These are phyloP conservation scores for Anolis apletophallus DNA, from an alignment of 2,797 vertebrate genomes.

Conservation along the genomic window DNA sequence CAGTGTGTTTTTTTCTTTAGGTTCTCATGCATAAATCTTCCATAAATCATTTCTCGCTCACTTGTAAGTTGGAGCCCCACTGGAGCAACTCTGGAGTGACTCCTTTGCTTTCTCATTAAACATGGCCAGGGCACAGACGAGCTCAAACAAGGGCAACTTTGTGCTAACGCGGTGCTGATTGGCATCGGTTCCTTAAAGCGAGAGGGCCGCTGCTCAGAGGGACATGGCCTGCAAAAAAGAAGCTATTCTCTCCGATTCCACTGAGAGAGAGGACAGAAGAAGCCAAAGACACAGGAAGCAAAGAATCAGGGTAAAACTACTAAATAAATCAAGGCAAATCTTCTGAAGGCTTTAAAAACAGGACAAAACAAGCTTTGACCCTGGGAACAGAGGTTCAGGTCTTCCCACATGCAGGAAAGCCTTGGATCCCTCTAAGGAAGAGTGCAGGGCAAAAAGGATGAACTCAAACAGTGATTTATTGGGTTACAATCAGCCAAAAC, in stretches of 20 bases:
- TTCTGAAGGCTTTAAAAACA: too few relatives aligned
- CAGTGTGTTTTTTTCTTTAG: background rate
- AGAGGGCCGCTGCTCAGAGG: conserved; percentile 27
- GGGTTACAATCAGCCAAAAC: too few relatives aligned
- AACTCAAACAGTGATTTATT: too few relatives aligned
- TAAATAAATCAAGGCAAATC: background rate
- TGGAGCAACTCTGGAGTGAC: too few relatives aligned
- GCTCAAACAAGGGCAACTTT: conserved; percentile 65
- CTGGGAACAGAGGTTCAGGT: too few relatives aligned
- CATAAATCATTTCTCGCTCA: conserved; percentile 43
- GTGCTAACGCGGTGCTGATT: conserved; percentile 52
- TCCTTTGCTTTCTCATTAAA: conserved; percentile 52
- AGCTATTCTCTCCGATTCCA: background rate
- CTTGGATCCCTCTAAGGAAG: too few relatives aligned
- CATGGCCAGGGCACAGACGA: conserved; percentile 56
- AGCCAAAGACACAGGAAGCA: too few relatives aligned
- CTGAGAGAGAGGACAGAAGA: background rate
- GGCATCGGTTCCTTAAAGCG: conserved; percentile 43
- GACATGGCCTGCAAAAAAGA: conserved; percentile 2
- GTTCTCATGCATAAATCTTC: background rate
- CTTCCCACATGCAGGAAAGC: too few relatives aligned
- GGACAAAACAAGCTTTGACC: too few relatives aligned
- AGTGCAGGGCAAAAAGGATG: too few relatives aligned
- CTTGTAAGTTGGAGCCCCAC: conserved; percentile 33
- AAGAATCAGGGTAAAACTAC: background rate